Percentiles rank a stretch among this genome's conserved stretches.
Evolutionary conservation across 2,888 invertebrate species (phyloP).

Genomic region (Dryadula phaetusa): DNA sequence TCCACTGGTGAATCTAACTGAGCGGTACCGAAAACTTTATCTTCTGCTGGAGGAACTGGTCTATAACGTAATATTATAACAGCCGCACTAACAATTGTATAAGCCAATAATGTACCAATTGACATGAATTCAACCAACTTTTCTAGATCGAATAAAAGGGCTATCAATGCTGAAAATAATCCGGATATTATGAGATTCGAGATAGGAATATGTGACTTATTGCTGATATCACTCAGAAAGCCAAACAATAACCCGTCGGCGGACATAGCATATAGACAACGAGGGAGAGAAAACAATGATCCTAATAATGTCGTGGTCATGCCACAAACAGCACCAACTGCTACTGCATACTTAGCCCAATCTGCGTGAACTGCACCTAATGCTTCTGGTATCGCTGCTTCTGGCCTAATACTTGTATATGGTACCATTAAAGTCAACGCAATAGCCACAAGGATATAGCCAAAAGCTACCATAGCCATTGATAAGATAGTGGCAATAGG

Average conservation of each 20-base stretch:
- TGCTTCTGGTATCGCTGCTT: slow-evolving; percentile 92
- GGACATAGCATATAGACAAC: slow-evolving; percentile 96
- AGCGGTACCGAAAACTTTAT: slow-evolving; percentile 74
- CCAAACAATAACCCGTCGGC: slow-evolving; percentile 93
- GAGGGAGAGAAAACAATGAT: slow-evolving; percentile 92
- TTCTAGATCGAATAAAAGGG: slow-evolving; percentile 93
- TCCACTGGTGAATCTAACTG: slow-evolving; percentile 83
- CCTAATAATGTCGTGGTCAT: slow-evolving; percentile 95
- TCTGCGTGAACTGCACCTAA: slow-evolving; percentile 89
- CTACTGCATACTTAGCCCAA: slow-evolving; percentile 94
- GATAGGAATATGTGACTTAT: slow-evolving; percentile 92
- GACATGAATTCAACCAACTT: slow-evolving; percentile 98
- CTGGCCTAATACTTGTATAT: slow-evolving; percentile 88
- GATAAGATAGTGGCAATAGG: slow-evolving; percentile 93
- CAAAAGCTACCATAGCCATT: slow-evolving; percentile 90
- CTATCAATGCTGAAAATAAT: slow-evolving; percentile 89
- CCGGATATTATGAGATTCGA: slow-evolving; percentile 91
- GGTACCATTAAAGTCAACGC: slow-evolving; percentile 93
- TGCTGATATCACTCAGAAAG: slow-evolving; percentile 90
- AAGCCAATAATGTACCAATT: slow-evolving; percentile 94
- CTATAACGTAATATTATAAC: slow-evolving; percentile 94
- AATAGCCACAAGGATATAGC: slow-evolving; percentile 92
- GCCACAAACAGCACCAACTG: slow-evolving; percentile 94
- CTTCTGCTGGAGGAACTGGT: slow-evolving; percentile 81
- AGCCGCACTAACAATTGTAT: slow-evolving; percentile 95